Base-by-base conservation (phyloP, 92 coral and sea anemone species). In the Palythoa grandis region DNA sequence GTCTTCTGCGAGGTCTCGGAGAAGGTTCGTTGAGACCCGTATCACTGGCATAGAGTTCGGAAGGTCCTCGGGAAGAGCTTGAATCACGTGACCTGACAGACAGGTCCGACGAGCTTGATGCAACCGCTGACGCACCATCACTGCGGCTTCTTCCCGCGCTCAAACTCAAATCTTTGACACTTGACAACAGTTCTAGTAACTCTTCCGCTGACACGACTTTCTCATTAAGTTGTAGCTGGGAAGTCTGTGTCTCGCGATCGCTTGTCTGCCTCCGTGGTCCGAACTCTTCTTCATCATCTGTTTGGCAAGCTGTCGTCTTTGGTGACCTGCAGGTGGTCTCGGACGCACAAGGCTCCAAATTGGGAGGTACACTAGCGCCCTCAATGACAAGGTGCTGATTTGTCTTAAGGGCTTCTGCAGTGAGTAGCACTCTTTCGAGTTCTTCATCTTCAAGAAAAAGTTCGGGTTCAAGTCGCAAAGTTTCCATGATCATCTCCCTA, bases 171-270 rank as follows among this genome's bases (percentile, higher is more conserved):
- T 79, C 73, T 79, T 73, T 17, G 74, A 80, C 85, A 66, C 74
- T 80, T 14, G 85, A 80, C 48, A 80, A 35, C 15, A 80, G 60
- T 52, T 80, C 25, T 23, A 80, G n/a, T 56, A 80, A 22, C 52
- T 66, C 85, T 38, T 66, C 85, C 6, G 85, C 73, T 43, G 85
- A 80, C 47, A 80, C n/a, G 47, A 53, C 61, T 47, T 63, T 80
- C 63, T 67, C 63, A 20, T 74, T 74, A 57, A 80, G 74, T 13
- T 80, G 58, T 48, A 66, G 60, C 85, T 80, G 85, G 56, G 85
- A 80, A 47, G 85, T 80, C 85, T 80, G 85, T 1, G 85, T 80
- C 85, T 80, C 85, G 20, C 85, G 73, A 70, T 80, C 85, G 40
- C 74, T 80, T 16, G 85, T 80, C 48, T 80, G 40, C 40, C 74